Conservation (phyloP, 2,888 invertebrate genomes). For the Tineola bisselliella region DNA sequence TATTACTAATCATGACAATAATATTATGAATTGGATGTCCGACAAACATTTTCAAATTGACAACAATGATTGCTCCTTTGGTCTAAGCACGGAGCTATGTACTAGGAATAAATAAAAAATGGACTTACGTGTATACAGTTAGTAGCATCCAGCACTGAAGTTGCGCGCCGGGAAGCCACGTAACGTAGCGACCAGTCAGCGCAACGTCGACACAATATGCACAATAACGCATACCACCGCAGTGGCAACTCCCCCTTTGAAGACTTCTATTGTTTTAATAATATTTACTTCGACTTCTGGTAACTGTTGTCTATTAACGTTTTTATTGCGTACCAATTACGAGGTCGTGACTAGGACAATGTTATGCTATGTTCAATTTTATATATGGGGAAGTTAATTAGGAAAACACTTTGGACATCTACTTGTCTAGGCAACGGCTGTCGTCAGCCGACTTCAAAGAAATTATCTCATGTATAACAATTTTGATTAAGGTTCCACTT, state of each 20-base stretch:
- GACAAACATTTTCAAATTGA: no score
- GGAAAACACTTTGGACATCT: conserved; percentile 27
- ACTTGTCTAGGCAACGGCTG: conserved; percentile 65
- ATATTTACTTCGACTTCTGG: conserved; percentile 24
- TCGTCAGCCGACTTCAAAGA: conserved; percentile 48
- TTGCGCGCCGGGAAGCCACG: conserved; percentile 70
- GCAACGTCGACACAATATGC: conserved; percentile 67
- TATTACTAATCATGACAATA: no score
- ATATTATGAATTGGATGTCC: no score
- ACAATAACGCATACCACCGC: conserved; percentile 66
- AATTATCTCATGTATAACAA: not conserved
- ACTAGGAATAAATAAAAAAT: not conserved
- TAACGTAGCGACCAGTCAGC: conserved; percentile 69
- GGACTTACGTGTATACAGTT: conserved; percentile 75
- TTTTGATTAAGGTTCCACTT: conserved; percentile 39
- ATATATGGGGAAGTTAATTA: not conserved
- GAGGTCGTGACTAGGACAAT: not conserved
- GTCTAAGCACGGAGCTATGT: no score
- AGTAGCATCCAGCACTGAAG: conserved; percentile 74
- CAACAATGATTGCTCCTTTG: no score
- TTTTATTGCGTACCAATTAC: not conserved
- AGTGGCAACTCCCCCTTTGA: conserved; percentile 39
- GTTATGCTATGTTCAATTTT: not conserved
- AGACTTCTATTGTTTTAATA: not conserved
- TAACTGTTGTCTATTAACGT: conserved; percentile 28